Evolutionary conservation across 1,140 invertebrate species (phyloP), one percentile per base, ranked within the genome.

Genomic region (Leptinotarsa undecemlineata): DNA sequence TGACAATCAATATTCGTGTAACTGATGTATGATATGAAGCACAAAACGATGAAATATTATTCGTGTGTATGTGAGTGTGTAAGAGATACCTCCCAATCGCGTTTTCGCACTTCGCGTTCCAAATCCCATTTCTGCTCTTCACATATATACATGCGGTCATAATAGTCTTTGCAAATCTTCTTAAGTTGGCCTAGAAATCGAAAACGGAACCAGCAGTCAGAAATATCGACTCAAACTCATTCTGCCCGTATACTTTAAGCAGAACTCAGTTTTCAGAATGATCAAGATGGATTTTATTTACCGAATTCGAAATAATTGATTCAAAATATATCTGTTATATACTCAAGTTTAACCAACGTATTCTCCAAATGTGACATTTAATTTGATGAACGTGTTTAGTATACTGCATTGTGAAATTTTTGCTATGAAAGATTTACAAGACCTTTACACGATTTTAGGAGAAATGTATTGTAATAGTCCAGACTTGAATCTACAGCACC

Each of bases 101-200:
- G 96, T 91, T 96, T 96, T 89, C 94, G 92, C 89, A 98, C 96
- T 92, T 98, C 95, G 90, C 95, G 93, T 93, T 99, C 97, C 93
- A 98, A 96, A 94, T 98, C 97, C 93, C 96, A 99, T 91, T 98
- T 98, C 90, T 98, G 96, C 90, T 95, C 94, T 91, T 98, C 97
- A 90, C 97, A 96, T 89, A 94, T 90, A 91, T 93, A 93, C 90
- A 98, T 92, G 89, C 95, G 95, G 87, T 95, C 92, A 92, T 95
- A 93, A 92, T 98, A 95, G 88, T 96, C 93, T 91, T 96, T 92
- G 90, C 94, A 92, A 90, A 97, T 94, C 90, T 90, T 90, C 91
- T 92, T 93, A 88, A 94, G 90, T 87, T 89, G 88, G 86, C 88
- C 93, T 95, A 93, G 87, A 92, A 80, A 88, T 81, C 77, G 81